phyloP scores from a whole-genome alignment of 2,888 invertebrate genomes.

The Drosophila glabriapex region DNA sequence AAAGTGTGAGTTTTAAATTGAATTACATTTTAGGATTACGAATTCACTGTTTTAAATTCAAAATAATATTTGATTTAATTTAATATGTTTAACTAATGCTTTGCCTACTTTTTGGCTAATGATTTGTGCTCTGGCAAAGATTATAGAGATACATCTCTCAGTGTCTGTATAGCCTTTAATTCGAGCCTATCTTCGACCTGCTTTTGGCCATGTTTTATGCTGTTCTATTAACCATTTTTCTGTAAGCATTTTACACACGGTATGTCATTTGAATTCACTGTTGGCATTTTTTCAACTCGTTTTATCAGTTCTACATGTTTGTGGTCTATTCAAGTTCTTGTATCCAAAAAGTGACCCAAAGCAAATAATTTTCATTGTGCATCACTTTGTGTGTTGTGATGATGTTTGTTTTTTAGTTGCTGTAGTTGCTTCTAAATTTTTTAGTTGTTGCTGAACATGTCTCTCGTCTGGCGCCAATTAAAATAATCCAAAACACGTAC shows the following conservation, averaged over 20 bases:
- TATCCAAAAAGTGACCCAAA: slow-evolving; percentile 21
- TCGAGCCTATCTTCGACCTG: background rate
- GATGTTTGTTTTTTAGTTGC: slow-evolving; percentile 1
- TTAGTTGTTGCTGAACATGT: slow-evolving; percentile 28
- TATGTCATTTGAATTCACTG: slow-evolving; percentile 15
- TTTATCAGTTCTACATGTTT: slow-evolving; percentile 47
- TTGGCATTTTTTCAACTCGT: background rate
- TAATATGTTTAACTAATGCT: background rate
- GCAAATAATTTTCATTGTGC: slow-evolving; percentile 20
- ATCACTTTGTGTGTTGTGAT: slow-evolving; percentile 1
- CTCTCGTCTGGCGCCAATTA: slow-evolving; percentile 53
- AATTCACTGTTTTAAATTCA: background rate
- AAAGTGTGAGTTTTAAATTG: background rate
- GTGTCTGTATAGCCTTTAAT: background rate
- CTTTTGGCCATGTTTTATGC: background rate
- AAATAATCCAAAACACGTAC: slow-evolving; percentile 78
- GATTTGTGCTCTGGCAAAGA: background rate
- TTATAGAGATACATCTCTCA: background rate
- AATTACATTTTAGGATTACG: background rate
- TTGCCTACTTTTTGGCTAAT: slow-evolving; percentile 9
- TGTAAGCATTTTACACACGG: background rate
- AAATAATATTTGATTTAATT: background rate
- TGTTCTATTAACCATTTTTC: background rate
- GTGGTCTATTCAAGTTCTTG: slow-evolving; percentile 22
- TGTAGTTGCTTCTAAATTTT: slow-evolving; percentile 1